phyloP scores from a whole-genome alignment of 2,113 vertebrate genomes.

The Uria aalge region DNA sequence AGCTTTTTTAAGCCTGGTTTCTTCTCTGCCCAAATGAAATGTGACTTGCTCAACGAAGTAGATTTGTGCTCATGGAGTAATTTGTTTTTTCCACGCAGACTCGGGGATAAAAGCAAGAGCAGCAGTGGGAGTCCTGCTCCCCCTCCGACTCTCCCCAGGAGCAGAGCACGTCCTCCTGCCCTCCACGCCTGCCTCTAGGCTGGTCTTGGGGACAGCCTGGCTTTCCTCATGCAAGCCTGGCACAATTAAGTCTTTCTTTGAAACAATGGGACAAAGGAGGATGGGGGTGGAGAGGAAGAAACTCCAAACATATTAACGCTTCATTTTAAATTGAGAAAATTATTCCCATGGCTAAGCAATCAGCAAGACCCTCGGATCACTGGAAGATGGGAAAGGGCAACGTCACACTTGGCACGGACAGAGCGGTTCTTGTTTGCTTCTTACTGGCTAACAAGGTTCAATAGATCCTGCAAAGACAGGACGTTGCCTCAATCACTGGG shows the following conservation, averaged over 20 bases:
- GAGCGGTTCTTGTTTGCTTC: constrained; percentile 1
- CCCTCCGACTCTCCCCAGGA: neutral
- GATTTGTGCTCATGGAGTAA: neutral
- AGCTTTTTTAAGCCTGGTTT: neutral
- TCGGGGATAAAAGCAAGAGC: neutral
- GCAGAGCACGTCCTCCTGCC: neutral
- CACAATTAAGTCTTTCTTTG: constrained; percentile 46
- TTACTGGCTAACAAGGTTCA: constrained; percentile 3
- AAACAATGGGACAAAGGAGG: neutral
- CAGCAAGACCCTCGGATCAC: neutral
- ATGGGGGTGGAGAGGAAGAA: constrained; percentile 7
- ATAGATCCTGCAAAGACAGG: neutral
- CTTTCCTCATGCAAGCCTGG: neutral
- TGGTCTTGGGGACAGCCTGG: neutral
- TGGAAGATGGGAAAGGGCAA: constrained; percentile 18
- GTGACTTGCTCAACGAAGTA: neutral
- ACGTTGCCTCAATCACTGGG: neutral
- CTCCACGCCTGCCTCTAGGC: neutral
- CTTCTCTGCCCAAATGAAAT: neutral
- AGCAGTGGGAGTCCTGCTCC: neutral
- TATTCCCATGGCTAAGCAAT: neutral
- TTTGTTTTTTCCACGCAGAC: neutral
- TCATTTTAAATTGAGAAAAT: constrained; percentile 28
- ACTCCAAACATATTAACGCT: neutral
- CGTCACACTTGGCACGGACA: neutral